Evolutionary conservation across 2,888 invertebrate species (phyloP).

Genomic region (Sinopyrophorus schimmeli): DNA sequence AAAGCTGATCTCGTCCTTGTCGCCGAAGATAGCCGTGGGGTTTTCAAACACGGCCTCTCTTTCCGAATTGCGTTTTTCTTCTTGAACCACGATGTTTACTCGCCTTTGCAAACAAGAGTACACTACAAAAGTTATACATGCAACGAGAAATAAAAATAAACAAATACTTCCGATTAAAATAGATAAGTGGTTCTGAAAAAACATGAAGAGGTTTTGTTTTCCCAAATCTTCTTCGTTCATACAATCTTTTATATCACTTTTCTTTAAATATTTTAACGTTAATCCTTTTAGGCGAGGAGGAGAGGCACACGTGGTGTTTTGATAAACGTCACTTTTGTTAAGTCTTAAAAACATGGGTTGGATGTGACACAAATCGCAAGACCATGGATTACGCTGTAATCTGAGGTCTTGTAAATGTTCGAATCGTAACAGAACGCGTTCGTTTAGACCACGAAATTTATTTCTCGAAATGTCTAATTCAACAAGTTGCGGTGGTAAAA

Average conservation of each 20-base stretch:
- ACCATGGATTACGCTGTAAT: constrained; percentile 68
- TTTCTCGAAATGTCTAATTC: constrained; percentile 76
- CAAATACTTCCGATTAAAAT: constrained; percentile 58
- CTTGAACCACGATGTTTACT: constrained; percentile 56
- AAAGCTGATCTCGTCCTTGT: constrained; percentile 61
- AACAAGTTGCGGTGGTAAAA: constrained; percentile 63
- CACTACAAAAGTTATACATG: constrained; percentile 57
- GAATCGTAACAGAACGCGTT: constrained; percentile 61
- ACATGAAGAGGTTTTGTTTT: constrained; percentile 47
- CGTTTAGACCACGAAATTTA: constrained; percentile 66
- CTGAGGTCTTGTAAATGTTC: constrained; percentile 61
- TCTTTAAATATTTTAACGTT: constrained; percentile 49
- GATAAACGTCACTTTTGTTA: constrained; percentile 59
- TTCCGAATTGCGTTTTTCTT: constrained; percentile 41
- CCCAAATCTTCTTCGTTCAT: constrained; percentile 57
- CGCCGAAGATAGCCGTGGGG: constrained; percentile 52
- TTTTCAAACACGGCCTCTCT: constrained; percentile 46
- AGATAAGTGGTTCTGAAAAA: constrained; percentile 55
- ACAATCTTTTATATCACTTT: constrained; percentile 55
- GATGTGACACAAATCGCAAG: constrained; percentile 68
- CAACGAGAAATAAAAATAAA: constrained; percentile 57
- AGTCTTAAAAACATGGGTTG: constrained; percentile 62
- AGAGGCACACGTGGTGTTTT: constrained; percentile 62
- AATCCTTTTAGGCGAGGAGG: constrained; percentile 62
- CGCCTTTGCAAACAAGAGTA: constrained; percentile 70